Percentiles rank a stretch among this genome's conserved stretches.
phyloP scores from a whole-genome alignment of 2,113 vertebrate species.

The Talpa occidentalis region DNA sequence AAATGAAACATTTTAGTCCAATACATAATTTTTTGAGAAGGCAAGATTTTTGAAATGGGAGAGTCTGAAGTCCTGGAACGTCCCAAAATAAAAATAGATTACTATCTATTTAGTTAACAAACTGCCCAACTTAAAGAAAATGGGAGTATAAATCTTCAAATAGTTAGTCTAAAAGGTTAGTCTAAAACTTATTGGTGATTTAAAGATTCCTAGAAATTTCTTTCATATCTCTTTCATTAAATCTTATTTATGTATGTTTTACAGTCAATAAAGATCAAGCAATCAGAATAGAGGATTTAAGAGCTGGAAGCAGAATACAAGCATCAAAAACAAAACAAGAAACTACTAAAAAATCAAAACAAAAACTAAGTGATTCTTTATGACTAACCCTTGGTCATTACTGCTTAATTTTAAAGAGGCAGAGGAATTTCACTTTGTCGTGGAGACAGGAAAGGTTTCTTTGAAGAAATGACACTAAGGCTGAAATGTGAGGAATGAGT shows the following conservation, averaged over 20 bases:
- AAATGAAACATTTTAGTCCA: conserved; percentile 6
- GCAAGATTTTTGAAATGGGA: background rate
- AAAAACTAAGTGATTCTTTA: background rate
- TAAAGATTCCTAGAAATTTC: background rate
- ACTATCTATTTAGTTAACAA: conserved; percentile 39
- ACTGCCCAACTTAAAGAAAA: conserved; percentile 40
- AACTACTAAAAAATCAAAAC: background rate
- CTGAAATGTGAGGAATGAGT: background rate
- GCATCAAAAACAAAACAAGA: background rate
- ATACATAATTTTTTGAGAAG: conserved; percentile 46
- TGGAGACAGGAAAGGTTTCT: background rate
- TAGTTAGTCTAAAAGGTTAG: conserved; percentile 20
- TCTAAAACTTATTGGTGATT: background rate
- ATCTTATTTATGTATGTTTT: background rate
- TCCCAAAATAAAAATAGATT: conserved; percentile 45
- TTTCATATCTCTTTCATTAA: background rate
- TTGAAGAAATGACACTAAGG: background rate
- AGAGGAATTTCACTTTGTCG: background rate
- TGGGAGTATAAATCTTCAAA: background rate
- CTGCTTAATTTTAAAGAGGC: background rate
- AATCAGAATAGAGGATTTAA: background rate
- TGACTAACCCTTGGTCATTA: background rate
- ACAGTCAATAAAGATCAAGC: background rate
- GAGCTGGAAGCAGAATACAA: background rate
- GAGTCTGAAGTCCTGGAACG: conserved; percentile 1